A percentile compares a stretch with the other conserved stretches of the same genome.
Evolutionary conservation across 2,113 vertebrate species (phyloP).

Genomic region (Cavia aperea): DNA sequence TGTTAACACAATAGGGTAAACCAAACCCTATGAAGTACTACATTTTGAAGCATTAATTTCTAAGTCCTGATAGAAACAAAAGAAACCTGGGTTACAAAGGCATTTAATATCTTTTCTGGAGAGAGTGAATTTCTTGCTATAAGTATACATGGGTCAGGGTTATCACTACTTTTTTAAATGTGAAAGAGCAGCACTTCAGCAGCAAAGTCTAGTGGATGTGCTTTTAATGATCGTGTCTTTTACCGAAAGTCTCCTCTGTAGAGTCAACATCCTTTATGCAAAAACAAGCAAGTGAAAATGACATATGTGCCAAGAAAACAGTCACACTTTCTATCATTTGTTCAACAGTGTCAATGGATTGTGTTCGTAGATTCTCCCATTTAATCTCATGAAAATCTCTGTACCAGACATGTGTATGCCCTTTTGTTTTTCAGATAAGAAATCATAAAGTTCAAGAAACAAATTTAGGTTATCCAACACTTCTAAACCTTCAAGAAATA

Average conservation of each 20-base stretch:
- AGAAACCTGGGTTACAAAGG: not conserved
- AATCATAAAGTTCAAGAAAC: not conserved
- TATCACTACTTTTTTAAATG: not conserved
- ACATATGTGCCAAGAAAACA: not conserved
- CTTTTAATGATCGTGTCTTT: not conserved
- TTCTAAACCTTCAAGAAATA: not conserved
- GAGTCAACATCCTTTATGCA: not conserved
- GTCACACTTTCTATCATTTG: not conserved
- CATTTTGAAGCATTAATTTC: not conserved
- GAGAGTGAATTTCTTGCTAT: not conserved
- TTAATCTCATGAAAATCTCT: not conserved
- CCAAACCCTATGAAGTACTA: not conserved
- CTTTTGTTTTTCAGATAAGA: not conserved
- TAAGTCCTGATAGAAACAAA: not conserved
- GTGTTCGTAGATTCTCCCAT: not conserved
- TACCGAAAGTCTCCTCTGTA: not conserved
- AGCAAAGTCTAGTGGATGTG: not conserved
- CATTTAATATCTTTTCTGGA: not conserved
- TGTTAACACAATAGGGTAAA: not conserved
- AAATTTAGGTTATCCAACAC: not conserved
- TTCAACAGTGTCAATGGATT: not conserved
- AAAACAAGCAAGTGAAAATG: conserved; percentile 20
- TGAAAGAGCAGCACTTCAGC: not conserved
- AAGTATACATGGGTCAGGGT: not conserved
- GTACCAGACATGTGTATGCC: too few species aligned